Percentiles rank a stretch among this genome's conserved stretches.
Conservation (phyloP, 1,140 invertebrate species). For the Calycopis cecrops region DNA sequence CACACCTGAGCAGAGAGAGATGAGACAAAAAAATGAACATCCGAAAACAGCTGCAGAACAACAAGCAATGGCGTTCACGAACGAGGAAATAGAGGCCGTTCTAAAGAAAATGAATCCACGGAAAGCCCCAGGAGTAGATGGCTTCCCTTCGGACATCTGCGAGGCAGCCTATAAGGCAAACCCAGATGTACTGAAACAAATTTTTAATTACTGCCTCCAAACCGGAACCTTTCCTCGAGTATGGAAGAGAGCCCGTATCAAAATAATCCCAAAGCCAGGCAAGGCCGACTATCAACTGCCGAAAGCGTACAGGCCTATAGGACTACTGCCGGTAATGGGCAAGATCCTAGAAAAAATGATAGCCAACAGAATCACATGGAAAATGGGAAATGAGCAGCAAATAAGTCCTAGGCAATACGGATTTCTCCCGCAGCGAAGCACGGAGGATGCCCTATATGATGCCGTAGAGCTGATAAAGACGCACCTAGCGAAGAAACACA, state of each 20-base stretch:
- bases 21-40: no score
- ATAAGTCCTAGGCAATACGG: background rate
- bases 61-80: no score
- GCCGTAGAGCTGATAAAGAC: no score
- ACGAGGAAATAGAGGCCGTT: no score
- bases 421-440: background rate
- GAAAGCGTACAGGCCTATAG: constrained; percentile 15
- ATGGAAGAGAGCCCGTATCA: background rate
- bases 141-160: no score
- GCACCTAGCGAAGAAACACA: no score
- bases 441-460: no score
- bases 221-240: background rate
- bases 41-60: no score
- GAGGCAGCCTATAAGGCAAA: no score
- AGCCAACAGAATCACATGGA: background rate
- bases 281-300: constrained; percentile 3
- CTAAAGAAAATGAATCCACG: no score
- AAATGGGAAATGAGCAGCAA: background rate
- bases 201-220: constrained; percentile 9
- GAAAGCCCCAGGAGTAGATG: no score
- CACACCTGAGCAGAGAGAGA: no score
- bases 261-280: constrained; percentile 11
- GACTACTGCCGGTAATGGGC: constrained; percentile 12
- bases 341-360: constrained; percentile 14
- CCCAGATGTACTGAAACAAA: background rate